A percentile compares a stretch with the other conserved stretches of the same genome.
Conservation (phyloP, 1,140 invertebrate species). For the Caerostris extrusa region DNA sequence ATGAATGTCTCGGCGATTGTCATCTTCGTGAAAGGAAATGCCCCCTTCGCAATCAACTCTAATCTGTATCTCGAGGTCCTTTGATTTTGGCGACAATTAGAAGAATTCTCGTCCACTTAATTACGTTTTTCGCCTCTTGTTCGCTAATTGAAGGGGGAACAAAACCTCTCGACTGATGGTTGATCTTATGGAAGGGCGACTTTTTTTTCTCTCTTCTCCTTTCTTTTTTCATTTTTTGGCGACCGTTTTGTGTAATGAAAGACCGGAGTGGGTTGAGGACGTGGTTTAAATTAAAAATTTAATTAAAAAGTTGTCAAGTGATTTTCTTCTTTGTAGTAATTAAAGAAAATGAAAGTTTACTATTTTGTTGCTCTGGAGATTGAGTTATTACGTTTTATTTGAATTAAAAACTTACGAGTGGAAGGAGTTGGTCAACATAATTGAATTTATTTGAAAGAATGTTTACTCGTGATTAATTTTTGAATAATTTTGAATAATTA, state of each 20-base stretch:
- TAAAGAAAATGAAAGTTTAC: neutral
- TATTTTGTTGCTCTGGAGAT: neutral
- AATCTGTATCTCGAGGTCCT: constrained; percentile 15
- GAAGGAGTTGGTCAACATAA: too few relatives aligned
- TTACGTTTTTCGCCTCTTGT: constrained; percentile 35
- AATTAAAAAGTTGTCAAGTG: constrained; percentile 32
- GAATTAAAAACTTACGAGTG: too few relatives aligned
- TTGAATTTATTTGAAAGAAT: too few relatives aligned
- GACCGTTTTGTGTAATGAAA: neutral
- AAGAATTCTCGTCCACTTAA: constrained; percentile 28
- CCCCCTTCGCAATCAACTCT: constrained; percentile 3
- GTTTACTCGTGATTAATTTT: too few relatives aligned
- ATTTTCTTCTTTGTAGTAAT: neutral
- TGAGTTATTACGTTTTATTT: too few relatives aligned
- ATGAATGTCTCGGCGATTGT: neutral
- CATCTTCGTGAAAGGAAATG: neutral
- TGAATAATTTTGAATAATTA: too few relatives aligned
- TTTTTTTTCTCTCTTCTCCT: neutral
- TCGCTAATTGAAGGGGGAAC: constrained; percentile 11
- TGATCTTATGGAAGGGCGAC: neutral
- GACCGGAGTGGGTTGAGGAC: neutral
- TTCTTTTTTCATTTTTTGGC: too few relatives aligned
- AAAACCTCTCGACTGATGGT: constrained; percentile 6
- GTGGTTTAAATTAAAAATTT: constrained; percentile 33
- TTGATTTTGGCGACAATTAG: constrained; percentile 42